A percentile compares a stretch with the other conserved stretches of the same genome.
These are phyloP conservation scores for Apis laboriosa DNA, from an alignment of 1,140 invertebrate species.

Conservation along the genomic window DNA sequence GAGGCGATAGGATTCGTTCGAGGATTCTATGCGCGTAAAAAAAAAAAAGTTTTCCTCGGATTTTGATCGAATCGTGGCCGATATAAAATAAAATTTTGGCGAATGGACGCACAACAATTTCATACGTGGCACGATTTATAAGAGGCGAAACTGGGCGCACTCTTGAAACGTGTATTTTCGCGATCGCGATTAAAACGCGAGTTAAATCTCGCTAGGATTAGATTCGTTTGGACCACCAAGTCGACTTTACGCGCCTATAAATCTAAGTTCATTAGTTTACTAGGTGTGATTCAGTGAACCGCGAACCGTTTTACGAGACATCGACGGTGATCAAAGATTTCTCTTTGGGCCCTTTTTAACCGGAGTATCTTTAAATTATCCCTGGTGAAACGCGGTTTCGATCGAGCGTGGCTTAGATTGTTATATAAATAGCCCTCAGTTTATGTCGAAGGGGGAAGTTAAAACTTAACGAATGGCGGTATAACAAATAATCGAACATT, in stretches of 20 bases:
- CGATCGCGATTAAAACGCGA: slow-evolving; percentile 26
- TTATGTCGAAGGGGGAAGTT: not conserved
- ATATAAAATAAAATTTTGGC: not conserved
- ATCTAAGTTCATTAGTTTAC: slow-evolving; percentile 56
- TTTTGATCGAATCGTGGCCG: not conserved
- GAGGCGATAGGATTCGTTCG: too few relatives aligned
- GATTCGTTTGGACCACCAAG: slow-evolving; percentile 34
- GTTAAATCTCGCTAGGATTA: slow-evolving; percentile 4
- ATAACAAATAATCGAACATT: not conserved
- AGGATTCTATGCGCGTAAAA: not conserved
- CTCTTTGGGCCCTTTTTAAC: not conserved
- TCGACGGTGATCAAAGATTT: not conserved
- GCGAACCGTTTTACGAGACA: slow-evolving; percentile 39
- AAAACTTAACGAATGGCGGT: too few relatives aligned
- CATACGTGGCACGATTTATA: not conserved
- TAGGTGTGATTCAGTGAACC: slow-evolving; percentile 31
- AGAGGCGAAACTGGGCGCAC: not conserved
- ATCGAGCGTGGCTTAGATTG: not conserved
- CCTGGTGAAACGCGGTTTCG: slow-evolving; percentile 1
- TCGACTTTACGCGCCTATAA: slow-evolving; percentile 54
- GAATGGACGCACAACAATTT: not conserved
- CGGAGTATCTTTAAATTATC: not conserved
- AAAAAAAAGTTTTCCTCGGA: not conserved
- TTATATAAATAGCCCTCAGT: not conserved
- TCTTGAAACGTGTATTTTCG: slow-evolving; percentile 2